Percentiles rank a stretch among this genome's conserved stretches.
Evolutionary conservation across 2,113 vertebrate species (phyloP).

Genomic region (human): GRCh38 chr4:173827501-173828000

Average conservation of each 20-base stretch:
- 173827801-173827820: neutral
- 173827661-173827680: neutral
- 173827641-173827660: neutral
- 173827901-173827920: neutral
- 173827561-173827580: neutral
- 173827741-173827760: neutral
- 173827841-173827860: neutral
- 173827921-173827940: neutral
- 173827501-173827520: neutral
- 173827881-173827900: neutral
- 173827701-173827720: neutral
- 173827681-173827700: neutral
- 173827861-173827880: neutral
- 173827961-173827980: neutral
- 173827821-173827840: neutral
- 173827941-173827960: neutral
- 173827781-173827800: neutral
- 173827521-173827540: neutral
- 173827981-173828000: slow-evolving; percentile 31
- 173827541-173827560: neutral
- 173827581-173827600: neutral
- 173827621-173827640: neutral
- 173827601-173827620: neutral
- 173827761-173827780: neutral
- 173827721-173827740: neutral